Evolutionary conservation across 2,113 vertebrate species (phyloP).

Genomic region (Urocynchramus pylzowi): DNA sequence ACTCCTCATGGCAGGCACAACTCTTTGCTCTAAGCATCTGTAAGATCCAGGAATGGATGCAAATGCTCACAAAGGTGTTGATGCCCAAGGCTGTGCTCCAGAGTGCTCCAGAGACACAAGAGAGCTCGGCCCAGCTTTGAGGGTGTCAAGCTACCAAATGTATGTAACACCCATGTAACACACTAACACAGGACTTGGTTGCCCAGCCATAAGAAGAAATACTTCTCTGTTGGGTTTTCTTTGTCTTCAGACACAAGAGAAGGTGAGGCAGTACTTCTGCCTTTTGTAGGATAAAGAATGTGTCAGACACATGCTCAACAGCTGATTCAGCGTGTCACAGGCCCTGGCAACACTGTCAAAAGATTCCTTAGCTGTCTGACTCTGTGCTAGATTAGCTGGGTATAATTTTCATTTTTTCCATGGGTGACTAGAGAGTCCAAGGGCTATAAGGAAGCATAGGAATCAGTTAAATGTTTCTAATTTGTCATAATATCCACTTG

Average conservation of each 20-base stretch:
- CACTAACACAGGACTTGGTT: not conserved
- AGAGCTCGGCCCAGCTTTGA: not conserved
- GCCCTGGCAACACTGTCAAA: not conserved
- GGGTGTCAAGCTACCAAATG: not conserved
- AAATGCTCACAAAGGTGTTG: not conserved
- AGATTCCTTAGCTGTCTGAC: not conserved
- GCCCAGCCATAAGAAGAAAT: not conserved
- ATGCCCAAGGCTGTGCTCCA: not conserved
- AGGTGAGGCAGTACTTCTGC: not conserved
- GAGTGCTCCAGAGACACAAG: not conserved
- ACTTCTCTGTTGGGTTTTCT: not conserved
- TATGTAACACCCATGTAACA: not conserved
- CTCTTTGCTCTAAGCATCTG: not conserved
- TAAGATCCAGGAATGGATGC: too few relatives aligned
- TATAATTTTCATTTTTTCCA: not conserved
- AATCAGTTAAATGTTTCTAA: not conserved
- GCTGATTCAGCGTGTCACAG: not conserved
- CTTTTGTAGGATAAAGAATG: not conserved
- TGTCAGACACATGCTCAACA: not conserved
- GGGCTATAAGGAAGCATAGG: not conserved
- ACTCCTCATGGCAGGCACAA: not conserved
- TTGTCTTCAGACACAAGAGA: not conserved
- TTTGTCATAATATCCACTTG: not conserved
- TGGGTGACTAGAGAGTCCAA: not conserved
- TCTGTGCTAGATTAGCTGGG: not conserved